Evolutionary conservation across 2,113 vertebrate genomes (phyloP), one percentile per base, ranked within the genome.

Genomic region (Ceyx melanurus): DNA sequence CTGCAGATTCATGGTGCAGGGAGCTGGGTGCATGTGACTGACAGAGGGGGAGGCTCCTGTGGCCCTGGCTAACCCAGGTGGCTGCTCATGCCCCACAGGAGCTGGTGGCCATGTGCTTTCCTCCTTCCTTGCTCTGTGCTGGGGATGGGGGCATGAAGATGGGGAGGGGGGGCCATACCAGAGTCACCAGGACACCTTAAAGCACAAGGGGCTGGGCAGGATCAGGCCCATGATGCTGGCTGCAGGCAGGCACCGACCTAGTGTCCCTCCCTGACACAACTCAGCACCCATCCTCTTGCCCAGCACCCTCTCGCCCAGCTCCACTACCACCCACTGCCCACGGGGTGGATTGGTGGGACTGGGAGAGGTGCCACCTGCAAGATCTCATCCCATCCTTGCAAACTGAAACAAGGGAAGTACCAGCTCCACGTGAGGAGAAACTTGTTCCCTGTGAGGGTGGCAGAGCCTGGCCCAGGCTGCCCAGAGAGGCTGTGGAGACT

Each of bases 1-100:
- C 97, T 95, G 89, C 94, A 98, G 92, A 97, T 97, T 98, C 98
- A 97, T 98, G 93, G 88, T 72, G 66, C 3, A 6, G 68, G 73
- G 82, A 50, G 68, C 53, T 19, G 73, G 54, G 33, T 22, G 61
- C 6, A 5, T 87, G 56, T 56, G 86, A 76, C 79, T 72, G 86
- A 60, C 4, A 23, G 22, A 45, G 48, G 21, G 61, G 67, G 58
- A 75, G 80, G 74, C 51, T 91, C 45, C 37, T 29, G 42, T 3
- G 20, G 43, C 83, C 68, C 14, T 35, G 61, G 68, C 53, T 91
- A 13, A 71, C 56, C 70, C 87, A 51, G 64, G 45, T 21, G 3
- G 1, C 17, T 29, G 51, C 31, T 48, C 0, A 2, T 65, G 51
- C 29, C 73, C 45, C 0, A 0, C 4, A 11, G 62, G 31, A 46